phyloP scores from a whole-genome alignment of 2,113 vertebrate species.

The Chaetodon auriga region DNA sequence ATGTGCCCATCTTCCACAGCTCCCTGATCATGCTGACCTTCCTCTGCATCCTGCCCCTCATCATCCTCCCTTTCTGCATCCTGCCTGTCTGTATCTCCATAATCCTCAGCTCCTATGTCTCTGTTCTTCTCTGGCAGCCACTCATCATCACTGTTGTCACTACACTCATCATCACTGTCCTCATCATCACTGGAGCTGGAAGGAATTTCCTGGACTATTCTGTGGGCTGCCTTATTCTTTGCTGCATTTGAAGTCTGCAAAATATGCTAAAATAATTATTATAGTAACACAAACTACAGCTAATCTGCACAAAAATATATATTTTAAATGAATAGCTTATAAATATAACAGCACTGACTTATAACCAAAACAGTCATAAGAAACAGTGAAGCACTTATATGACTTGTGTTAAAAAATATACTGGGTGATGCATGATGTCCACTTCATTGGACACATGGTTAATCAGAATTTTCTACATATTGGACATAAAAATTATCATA shows the following conservation, averaged over 20 bases:
- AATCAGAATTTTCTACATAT: background rate
- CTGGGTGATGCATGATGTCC: background rate
- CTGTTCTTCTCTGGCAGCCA: no score
- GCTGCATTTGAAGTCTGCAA: no score
- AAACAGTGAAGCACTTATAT: background rate
- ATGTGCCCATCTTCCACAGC: background rate
- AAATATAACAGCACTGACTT: background rate
- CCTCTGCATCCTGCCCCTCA: background rate
- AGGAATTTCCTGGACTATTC: no score
- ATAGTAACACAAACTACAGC: no score
- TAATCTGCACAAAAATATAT: no score
- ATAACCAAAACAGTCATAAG: background rate
- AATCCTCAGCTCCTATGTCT: no score
- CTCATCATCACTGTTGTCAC: no score
- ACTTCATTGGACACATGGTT: background rate
- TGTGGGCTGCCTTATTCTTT: no score
- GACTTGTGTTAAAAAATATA: background rate
- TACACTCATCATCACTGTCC: no score
- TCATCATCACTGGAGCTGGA: no score
- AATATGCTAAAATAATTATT: no score
- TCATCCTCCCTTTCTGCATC: background rate
- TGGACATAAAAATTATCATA: background rate
- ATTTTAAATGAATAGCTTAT: background rate
- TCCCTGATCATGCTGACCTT: background rate
- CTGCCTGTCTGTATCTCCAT: no score